Conservation (phyloP, 2,888 invertebrate species). For the Microdon myrmicae region DNA sequence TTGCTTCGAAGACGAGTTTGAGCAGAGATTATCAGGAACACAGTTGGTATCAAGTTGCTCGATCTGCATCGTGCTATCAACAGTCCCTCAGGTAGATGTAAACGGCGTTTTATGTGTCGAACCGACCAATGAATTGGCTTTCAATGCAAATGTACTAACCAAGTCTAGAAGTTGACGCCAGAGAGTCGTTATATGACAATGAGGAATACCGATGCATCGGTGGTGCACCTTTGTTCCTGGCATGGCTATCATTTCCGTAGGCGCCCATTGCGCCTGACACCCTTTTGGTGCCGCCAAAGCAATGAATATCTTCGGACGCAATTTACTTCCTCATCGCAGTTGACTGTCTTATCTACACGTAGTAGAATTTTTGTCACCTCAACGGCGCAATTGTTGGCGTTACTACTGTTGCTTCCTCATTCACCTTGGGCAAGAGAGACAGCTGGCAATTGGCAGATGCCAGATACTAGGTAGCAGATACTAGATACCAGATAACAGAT, state of each 20-base stretch:
- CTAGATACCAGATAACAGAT: no score
- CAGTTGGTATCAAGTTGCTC: no score
- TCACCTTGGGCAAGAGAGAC: constrained; percentile 10
- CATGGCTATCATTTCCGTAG: constrained; percentile 12
- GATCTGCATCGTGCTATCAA: no score
- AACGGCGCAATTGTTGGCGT: constrained; percentile 21
- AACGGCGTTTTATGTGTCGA: no score
- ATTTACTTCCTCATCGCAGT: constrained; percentile 24
- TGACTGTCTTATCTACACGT: constrained; percentile 34
- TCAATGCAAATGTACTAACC: constrained; percentile 23
- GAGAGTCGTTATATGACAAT: constrained; percentile 44
- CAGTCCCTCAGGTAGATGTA: no score
- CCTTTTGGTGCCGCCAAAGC: constrained; percentile 34
- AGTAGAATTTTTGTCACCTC: constrained; percentile 40
- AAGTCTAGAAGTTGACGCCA: constrained; percentile 39
- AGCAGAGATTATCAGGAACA: no score
- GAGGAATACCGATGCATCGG: constrained; percentile 15
- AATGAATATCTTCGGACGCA: constrained; percentile 14
- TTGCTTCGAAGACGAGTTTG: no score
- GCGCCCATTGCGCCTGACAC: background rate
- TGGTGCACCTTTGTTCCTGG: constrained; percentile 5
- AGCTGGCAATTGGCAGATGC: constrained; percentile 14
- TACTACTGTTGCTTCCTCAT: constrained; percentile 23
- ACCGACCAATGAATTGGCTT: background rate
- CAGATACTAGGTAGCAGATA: constrained; percentile 9